Evolutionary conservation across 1,140 invertebrate genomes (phyloP), one percentile per base, ranked within the genome.

Genomic region (Ceratosolen fusciceps): DNA sequence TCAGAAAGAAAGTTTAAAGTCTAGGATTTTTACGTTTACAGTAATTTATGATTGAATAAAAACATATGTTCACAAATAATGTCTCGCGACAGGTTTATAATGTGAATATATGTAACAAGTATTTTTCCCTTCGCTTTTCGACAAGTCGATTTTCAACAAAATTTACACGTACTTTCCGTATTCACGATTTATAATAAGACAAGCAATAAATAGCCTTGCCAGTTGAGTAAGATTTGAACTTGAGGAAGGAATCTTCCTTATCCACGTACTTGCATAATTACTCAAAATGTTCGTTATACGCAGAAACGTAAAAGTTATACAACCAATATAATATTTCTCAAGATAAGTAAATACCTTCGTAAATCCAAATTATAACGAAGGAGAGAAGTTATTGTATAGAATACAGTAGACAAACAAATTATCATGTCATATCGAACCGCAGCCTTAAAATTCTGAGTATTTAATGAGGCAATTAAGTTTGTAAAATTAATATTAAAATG

Each of bases 41-140:
- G n/a, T 67, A 77, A 77, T 56, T 68, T 79, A 68, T 19, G 58
- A 60, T 58, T 75, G 49, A 58, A 60, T 71, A 80, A 79, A 75
- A 80, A 75, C 39, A 29, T 74, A 62, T n/a, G n/a, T 74, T 80
- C 70, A 75, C 39, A 60, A n/a, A 75, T 80, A 75, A 75, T 75
- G 75, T 80, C 78, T 80, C 65, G 60, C 70, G 34, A 62, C 24
- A 68, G 70, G 56, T 68, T n/a, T n/a, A n/a, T n/a, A n/a, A n/a
- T 68, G 43, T 70, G 56, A 31, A 68, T 16, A n/a, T 58, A 26
- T 34, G 5, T 60, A 47, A 39, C 21, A 72, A 73, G 26, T 21
- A 70, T 58, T 39, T 47, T 58, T 21, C 26, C 8, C 16, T 65
- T 47, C 26, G 19, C 34, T 76, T 49, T 5, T 68, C 47, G 43